Base-by-base conservation (phyloP, 2,797 vertebrate species). In the Lophotriccus pileatus region DNA sequence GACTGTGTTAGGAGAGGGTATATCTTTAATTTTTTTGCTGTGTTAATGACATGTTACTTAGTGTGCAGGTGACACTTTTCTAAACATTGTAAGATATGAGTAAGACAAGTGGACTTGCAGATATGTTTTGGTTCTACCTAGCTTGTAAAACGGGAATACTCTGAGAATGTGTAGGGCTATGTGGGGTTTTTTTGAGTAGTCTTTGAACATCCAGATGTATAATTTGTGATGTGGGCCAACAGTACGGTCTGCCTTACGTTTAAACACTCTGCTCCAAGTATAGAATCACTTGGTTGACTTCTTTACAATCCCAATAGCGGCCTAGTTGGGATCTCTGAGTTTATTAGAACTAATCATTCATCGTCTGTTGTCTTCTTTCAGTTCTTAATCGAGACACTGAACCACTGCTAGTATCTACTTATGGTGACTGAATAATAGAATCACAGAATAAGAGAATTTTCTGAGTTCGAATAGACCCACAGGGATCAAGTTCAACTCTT, bases 291-390 rank as follows among this genome's bases (percentile, higher is more conserved):
- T 3, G 1, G 9, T 77, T 63, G 37, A 74, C 34, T 34, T 74
- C 34, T 74, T 91, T 59, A 21, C 44, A 44, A 34, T 77, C 18
- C 36, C 58, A 56, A 0, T 22, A 72, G 53, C 0, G 0, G 20
- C 37, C 39, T 62, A 47, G 12, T 82, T 0, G 0, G 30, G 37
- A 84, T 83, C 41, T 70, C 79, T 39, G 41, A 32, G 36, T 87
- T 86, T 52, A 24, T 46, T 83, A 64, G 46, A 87, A 85, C 60
- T 58, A 24, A n/a, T 69, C 9, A 18, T 53, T 93, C 15, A 6
- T 90, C 22, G 20, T 43, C 24, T 87, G 17, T 77, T 64, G 30
- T 62, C 50, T 84, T 93, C 12, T 77, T 74, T 90, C 88, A 49
- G 53, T 58, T 84, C 53, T 90, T 94, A 14, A 64, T 1, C 37